Conservation (phyloP, 2,113 vertebrate species). For the Malurus elegans region DNA sequence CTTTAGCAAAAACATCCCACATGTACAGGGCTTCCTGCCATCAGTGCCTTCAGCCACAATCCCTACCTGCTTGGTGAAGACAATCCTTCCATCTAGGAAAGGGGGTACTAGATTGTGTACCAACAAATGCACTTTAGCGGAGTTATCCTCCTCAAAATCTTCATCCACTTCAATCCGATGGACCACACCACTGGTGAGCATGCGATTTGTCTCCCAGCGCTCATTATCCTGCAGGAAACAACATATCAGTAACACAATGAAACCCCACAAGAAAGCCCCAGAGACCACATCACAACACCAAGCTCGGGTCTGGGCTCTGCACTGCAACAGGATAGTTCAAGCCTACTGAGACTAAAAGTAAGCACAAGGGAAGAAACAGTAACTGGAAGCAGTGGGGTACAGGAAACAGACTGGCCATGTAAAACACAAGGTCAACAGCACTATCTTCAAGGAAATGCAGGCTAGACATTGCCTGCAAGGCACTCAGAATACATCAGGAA, state of each 20-base stretch:
- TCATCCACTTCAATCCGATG: slow-evolving; percentile 96
- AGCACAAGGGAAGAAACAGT: background rate
- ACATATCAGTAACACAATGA: background rate
- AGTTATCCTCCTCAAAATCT: slow-evolving; percentile 97
- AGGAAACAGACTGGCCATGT: background rate
- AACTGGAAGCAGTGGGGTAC: background rate
- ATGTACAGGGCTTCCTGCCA: rapidly evolving
- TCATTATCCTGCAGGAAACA: slow-evolving; percentile 88
- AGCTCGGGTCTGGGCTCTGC: background rate
- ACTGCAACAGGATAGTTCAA: background rate
- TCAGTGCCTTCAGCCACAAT: background rate
- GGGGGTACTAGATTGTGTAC: slow-evolving; percentile 97
- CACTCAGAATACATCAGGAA: background rate
- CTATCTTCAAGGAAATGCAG: background rate
- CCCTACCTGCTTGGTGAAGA: slow-evolving; percentile 96
- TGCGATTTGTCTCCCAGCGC: slow-evolving; percentile 99
- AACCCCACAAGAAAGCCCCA: background rate
- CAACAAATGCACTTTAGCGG: slow-evolving; percentile 92
- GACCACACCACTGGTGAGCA: slow-evolving; percentile 97
- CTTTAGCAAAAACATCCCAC: background rate
- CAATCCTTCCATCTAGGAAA: slow-evolving; percentile 95
- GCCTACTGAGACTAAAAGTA: background rate
- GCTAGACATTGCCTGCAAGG: background rate
- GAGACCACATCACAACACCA: background rate
- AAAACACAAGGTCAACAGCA: background rate